Percentiles rank a stretch among this genome's conserved stretches.
phyloP scores from a whole-genome alignment of 1,140 invertebrate genomes.

The Drosophila tani region DNA sequence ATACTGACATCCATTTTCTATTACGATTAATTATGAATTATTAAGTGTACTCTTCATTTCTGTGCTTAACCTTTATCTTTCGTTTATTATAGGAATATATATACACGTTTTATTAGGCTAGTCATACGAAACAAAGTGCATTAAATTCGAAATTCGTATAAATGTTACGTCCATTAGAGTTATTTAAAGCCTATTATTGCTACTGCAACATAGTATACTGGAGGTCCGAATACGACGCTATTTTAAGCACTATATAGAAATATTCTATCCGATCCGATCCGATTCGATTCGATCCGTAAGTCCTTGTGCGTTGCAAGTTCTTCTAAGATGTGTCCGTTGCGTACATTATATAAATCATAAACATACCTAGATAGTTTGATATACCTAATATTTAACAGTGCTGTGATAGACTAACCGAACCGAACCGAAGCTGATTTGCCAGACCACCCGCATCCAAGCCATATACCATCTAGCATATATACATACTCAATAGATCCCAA shows the following conservation, averaged over 20 bases:
- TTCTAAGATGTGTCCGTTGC: slow-evolving; percentile 62
- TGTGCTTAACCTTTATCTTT: slow-evolving; percentile 67
- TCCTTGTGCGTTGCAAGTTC: slow-evolving; percentile 70
- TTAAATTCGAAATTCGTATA: slow-evolving; percentile 74
- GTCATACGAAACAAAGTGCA: slow-evolving; percentile 71
- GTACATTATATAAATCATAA: slow-evolving; percentile 16
- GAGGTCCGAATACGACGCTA: slow-evolving; percentile 45
- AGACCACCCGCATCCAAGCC: slow-evolving; percentile 37
- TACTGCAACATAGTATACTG: slow-evolving; percentile 31
- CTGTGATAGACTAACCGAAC: slow-evolving; percentile 80
- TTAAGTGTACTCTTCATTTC: slow-evolving; percentile 55
- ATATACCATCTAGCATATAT: neutral
- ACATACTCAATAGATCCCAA: slow-evolving; percentile 23
- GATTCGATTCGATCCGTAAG: slow-evolving; percentile 54
- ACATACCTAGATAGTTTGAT: slow-evolving; percentile 43
- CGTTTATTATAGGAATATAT: slow-evolving; percentile 80
- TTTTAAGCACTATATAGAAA: slow-evolving; percentile 44
- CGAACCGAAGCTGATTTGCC: slow-evolving; percentile 47
- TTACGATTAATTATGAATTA: slow-evolving; percentile 54
- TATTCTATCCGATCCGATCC: slow-evolving; percentile 31
- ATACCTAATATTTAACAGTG: slow-evolving; percentile 71
- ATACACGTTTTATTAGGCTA: slow-evolving; percentile 80
- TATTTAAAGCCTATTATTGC: slow-evolving; percentile 51
- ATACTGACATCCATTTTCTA: slow-evolving; percentile 38
- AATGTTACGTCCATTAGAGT: slow-evolving; percentile 74